Evolutionary conservation across 2,888 invertebrate species (phyloP).

Genomic region (Synergus gifuensis): DNA sequence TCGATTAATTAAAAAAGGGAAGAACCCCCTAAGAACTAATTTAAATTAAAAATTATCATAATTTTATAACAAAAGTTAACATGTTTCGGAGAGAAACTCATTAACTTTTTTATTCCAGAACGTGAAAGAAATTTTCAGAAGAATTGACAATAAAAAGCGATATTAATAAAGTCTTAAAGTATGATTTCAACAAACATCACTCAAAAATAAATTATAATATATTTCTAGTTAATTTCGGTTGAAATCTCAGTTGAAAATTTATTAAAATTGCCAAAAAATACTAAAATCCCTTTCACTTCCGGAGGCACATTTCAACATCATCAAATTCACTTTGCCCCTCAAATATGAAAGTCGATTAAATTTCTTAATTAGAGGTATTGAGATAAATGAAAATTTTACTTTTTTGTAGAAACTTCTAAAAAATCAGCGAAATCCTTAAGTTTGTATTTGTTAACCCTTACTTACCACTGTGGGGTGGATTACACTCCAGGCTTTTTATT

Average conservation of each 20-base stretch:
- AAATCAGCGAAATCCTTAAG: neutral
- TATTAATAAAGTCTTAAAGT: constrained; percentile 12
- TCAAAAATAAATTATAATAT: neutral
- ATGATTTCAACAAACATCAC: constrained; percentile 6
- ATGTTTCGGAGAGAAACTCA: neutral
- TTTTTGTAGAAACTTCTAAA: constrained; percentile 14
- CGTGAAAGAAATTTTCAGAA: constrained; percentile 18
- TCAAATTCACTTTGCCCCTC: neutral
- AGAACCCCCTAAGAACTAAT: too few relatives aligned
- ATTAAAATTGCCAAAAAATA: constrained; percentile 25
- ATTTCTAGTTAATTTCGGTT: neutral
- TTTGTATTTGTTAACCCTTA: constrained; percentile 4
- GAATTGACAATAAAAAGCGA: constrained; percentile 14
- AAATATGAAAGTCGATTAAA: neutral
- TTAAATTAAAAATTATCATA: too few relatives aligned
- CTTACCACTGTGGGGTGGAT: too few relatives aligned
- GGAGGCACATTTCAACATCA: neutral
- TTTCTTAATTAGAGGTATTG: neutral
- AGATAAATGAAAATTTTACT: constrained; percentile 1
- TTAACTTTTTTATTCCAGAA: neutral
- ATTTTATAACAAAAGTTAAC: neutral
- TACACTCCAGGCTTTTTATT: too few relatives aligned
- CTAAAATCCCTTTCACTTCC: constrained; percentile 14
- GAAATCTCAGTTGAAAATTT: constrained; percentile 16
- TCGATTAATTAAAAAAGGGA: too few relatives aligned